These are phyloP conservation scores for Gavia stellata DNA, from an alignment of 2,113 vertebrate genomes.

Conservation along the genomic window DNA sequence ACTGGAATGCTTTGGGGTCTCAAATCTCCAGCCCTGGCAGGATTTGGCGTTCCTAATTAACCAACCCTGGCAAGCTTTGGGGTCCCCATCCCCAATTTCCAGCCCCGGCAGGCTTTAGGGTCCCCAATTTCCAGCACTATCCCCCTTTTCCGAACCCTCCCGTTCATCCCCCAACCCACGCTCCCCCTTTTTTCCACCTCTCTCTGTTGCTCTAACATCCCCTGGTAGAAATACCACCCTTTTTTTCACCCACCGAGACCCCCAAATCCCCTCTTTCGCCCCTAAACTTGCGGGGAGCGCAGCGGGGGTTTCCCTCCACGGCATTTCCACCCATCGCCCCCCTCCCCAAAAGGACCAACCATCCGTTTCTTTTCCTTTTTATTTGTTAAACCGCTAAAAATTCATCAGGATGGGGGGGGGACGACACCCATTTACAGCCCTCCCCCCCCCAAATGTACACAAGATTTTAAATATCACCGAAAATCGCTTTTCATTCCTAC, in stretches of 20 bases:
- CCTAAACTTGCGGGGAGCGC: accelerated
- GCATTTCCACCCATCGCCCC: not conserved
- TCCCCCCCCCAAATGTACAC: conserved; percentile 2
- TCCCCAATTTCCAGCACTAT: not conserved
- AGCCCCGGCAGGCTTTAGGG: not conserved
- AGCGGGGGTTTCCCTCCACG: accelerated
- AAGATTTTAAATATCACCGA: conserved; percentile 63
- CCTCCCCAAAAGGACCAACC: not conserved
- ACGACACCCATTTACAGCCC: not conserved
- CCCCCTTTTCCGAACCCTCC: not conserved
- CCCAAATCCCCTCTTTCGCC: not conserved
- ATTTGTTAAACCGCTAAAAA: conserved; percentile 79
- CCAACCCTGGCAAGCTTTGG: no score
- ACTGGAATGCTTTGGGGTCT: no score
- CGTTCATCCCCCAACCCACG: not conserved
- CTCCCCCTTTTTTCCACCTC: no score
- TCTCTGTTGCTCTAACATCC: not conserved
- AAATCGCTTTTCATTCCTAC: conserved; percentile 35
- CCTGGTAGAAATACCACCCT: not conserved
- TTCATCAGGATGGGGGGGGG: not conserved
- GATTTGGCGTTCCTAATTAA: no score
- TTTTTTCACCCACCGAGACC: not conserved
- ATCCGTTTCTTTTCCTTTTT: conserved; percentile 56
- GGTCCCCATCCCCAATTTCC: not conserved
- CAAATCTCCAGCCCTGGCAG: not conserved